These are phyloP conservation scores for Andrena praecox DNA, from an alignment of 2,888 invertebrate genomes.

Conservation along the genomic window DNA sequence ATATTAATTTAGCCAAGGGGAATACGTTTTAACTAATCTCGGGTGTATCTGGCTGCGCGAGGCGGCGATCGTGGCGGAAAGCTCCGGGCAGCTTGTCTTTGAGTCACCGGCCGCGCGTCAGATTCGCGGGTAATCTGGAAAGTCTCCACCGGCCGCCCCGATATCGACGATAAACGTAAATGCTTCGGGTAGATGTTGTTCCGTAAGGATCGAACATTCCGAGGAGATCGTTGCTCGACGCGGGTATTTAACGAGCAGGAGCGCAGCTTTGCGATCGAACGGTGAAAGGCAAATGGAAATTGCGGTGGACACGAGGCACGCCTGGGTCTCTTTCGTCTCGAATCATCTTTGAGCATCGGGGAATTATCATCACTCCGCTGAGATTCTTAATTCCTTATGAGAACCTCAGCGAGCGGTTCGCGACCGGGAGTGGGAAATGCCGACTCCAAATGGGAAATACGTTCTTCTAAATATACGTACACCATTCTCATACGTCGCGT, in stretches of 20 bases:
- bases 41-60: background rate
- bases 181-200: background rate
- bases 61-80: background rate
- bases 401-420: too few relatives aligned
- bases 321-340: background rate
- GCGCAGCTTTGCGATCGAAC: background rate
- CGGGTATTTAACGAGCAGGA: background rate
- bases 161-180: conserved; percentile 26
- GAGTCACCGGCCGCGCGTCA: background rate
- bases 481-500: too few relatives aligned
- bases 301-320: background rate
- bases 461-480: too few relatives aligned
- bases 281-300: conserved; percentile 1
- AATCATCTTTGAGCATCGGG: background rate
- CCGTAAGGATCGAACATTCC: background rate
- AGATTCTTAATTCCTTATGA: background rate
- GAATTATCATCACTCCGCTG: background rate
- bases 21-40: conserved; percentile 57
- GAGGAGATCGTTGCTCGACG: background rate
- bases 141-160: background rate
- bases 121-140: conserved; percentile 26
- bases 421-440: too few relatives aligned
- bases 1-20: conserved; percentile 55
- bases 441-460: too few relatives aligned
- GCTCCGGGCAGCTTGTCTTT: background rate